A percentile compares a stretch with the other conserved stretches of the same genome.
Conservation (phyloP, 2,797 vertebrate genomes). For the Onychomys leucogaster region DNA sequence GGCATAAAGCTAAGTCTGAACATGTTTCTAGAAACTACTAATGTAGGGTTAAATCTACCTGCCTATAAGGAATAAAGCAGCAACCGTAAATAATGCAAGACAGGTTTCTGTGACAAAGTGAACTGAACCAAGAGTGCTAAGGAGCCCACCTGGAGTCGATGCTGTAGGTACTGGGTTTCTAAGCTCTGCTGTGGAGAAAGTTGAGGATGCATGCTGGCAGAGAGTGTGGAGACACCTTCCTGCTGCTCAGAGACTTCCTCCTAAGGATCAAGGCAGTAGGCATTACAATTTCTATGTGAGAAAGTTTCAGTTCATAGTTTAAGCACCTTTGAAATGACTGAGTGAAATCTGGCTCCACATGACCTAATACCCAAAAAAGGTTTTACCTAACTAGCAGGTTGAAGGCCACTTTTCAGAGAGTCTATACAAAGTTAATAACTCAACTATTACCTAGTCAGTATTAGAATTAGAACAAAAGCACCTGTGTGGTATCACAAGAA, state of each 20-base stretch:
- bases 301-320: conserved; percentile 28
- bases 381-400: neutral
- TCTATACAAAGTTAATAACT: neutral
- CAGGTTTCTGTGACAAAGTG: neutral
- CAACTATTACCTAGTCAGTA: neutral
- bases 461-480: neutral
- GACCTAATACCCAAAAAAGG: neutral
- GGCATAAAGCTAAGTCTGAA: neutral
- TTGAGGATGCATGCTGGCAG: conserved; percentile 89
- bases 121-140: neutral
- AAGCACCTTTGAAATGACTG: conserved; percentile 33
- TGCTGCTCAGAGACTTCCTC: conserved; percentile 92
- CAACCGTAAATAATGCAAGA: neutral
- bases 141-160: conserved; percentile 93
- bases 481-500: neutral
- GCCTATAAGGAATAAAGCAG: neutral
- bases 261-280: conserved; percentile 85
- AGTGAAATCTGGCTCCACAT: conserved; percentile 4
- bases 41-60: neutral
- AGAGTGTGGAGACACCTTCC: conserved; percentile 90
- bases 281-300: conserved; percentile 53
- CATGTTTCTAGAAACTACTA: conserved; percentile 21
- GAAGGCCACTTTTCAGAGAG: neutral
- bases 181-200: conserved; percentile 94
- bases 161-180: conserved; percentile 95